A percentile compares a stretch with the other conserved stretches of the same genome.
Conservation (phyloP, 92 coral and sea anemone genomes). For the Meandrina meandrites region DNA sequence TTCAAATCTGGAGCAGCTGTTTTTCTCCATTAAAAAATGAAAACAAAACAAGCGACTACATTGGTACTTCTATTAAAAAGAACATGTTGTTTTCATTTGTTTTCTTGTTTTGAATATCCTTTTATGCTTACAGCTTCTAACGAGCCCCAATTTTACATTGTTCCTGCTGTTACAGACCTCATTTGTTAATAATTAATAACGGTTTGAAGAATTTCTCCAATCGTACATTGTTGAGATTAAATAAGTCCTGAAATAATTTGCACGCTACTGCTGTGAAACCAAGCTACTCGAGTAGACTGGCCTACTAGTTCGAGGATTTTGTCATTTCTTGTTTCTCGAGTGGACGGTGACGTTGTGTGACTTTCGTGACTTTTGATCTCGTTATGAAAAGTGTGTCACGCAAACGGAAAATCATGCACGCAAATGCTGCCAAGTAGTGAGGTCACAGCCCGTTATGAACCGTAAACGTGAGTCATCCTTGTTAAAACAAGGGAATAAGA, state of each 20-base stretch:
- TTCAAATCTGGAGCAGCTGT: conserved; percentile 21
- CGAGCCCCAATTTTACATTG: conserved; percentile 12
- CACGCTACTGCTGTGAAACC: conserved; percentile 5
- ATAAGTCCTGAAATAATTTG: background rate
- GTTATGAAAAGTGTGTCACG: no score
- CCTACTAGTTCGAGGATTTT: no score
- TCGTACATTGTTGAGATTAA: background rate
- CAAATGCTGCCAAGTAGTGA: background rate
- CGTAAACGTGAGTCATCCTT: background rate
- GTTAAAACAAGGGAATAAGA: no score
- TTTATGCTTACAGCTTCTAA: conserved; percentile 8
- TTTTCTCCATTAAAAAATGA: background rate
- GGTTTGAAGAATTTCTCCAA: background rate
- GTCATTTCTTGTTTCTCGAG: no score
- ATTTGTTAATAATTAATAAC: conserved; percentile 31
- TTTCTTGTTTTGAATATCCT: conserved; percentile 15
- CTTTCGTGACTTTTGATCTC: background rate
- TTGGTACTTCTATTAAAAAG: background rate
- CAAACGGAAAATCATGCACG: no score
- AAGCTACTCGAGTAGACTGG: no score
- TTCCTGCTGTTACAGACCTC: conserved; percentile 31
- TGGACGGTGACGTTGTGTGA: background rate
- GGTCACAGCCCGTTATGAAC: background rate
- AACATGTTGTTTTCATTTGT: conserved; percentile 28
- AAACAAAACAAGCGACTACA: conserved; percentile 25